phyloP scores from a whole-genome alignment of 2,888 invertebrate genomes.

The Prosopocoilus inquinatus region DNA sequence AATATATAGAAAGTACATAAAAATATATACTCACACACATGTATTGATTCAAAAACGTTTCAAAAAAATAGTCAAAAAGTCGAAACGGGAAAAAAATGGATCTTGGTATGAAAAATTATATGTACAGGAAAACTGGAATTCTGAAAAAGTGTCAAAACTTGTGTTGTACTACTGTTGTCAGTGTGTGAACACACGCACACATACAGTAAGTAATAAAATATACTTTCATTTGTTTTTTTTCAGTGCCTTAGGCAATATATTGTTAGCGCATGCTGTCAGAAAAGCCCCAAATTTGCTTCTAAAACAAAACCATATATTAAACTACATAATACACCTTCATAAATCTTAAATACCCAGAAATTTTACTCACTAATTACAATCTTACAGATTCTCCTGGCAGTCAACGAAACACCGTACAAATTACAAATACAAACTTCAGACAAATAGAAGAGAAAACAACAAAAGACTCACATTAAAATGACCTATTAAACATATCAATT shows the following conservation, averaged over 20 bases:
- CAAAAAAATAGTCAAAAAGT: constrained; percentile 27
- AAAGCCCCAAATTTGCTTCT: neutral
- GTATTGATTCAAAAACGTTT: constrained; percentile 57
- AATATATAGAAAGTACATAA: constrained; percentile 3
- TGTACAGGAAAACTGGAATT: constrained; percentile 7
- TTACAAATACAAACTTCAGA: too few relatives aligned
- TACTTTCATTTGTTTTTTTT: neutral
- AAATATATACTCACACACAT: constrained; percentile 60
- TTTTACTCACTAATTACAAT: too few relatives aligned
- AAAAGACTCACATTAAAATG: too few relatives aligned
- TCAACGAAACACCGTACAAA: too few relatives aligned
- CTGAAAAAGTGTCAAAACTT: constrained; percentile 11
- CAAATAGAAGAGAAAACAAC: too few relatives aligned
- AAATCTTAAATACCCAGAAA: too few relatives aligned
- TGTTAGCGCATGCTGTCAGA: constrained; percentile 11
- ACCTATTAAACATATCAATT: too few relatives aligned
- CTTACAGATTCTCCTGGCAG: too few relatives aligned
- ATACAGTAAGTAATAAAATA: constrained; percentile 3
- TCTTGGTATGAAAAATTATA: constrained; percentile 22
- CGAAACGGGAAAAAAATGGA: constrained; percentile 27
- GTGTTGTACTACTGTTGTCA: constrained; percentile 6
- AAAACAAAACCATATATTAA: too few relatives aligned
- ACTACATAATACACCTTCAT: too few relatives aligned
- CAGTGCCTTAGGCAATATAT: constrained; percentile 6
- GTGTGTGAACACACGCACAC: constrained; percentile 18